Base-by-base conservation (phyloP, 35 echinoderm and acorn worm genomes). In the Ophiothrix spiculata region DNA sequence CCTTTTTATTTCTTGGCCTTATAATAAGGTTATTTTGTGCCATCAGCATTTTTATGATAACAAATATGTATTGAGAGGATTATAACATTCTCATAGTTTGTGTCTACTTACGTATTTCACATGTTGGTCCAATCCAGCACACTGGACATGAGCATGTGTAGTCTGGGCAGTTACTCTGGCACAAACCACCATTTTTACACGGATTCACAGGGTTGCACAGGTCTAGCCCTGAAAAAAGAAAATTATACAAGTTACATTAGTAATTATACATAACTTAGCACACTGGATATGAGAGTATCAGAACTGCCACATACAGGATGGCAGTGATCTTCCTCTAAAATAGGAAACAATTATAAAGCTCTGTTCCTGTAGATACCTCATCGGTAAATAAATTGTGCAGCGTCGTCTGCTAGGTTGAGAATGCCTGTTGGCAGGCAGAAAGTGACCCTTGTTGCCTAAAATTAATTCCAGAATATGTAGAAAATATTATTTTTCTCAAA, bases 141-240 rank as follows among this genome's bases (percentile, higher is more conserved):
- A 85, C 21, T 10, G 38, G 34, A 29, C 90, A 92, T 33, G 56
- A 36, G 77, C 90, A 92, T 0, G 32, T 83, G 33, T 76, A 92
- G n/a, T n/a, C 42, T n/a, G 85, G 69, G 6, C 85, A 77, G 15
- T 25, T 23, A 83, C 80, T 87, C 1, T 38, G 21, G 64, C 90
- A 92, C 1, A 77, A 1, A 56, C 84, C 90, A 83, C 90, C 90
- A 45, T 96, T 96, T 33, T 89, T 81, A 64, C 93, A 96, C 31
- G 75, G 60, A 23, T 92, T 79, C 45, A 54, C 45, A 69, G 46
- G 76, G 29, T 25, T 39, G 45, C 93, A 96, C 38, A 77, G 75
- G 19, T 90, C 81, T 36, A 56, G 21, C 76, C 39, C 88, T 84
- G 39, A 31, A 56, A 49, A n/a, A n/a, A n/a, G n/a, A n/a, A n/a